Evolutionary conservation across 2,113 vertebrate genomes (phyloP).

Genomic region (Pollachius pollachius): DNA sequence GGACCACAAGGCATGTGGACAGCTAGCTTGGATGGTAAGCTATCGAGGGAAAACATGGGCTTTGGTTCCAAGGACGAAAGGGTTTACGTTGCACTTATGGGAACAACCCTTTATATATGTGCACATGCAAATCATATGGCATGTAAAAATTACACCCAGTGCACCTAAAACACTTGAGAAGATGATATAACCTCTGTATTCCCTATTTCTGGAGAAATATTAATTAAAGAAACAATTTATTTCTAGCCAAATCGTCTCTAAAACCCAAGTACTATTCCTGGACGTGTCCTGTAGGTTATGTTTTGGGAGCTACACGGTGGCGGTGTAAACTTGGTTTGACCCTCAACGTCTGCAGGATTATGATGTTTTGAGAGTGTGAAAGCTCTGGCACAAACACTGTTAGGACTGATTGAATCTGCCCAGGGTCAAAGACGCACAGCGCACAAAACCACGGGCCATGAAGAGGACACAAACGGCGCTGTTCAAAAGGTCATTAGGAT

Average conservation of each 20-base stretch:
- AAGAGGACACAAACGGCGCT: constrained; percentile 35
- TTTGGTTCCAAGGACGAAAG: background rate
- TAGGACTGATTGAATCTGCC: constrained; percentile 31
- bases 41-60: too few species aligned
- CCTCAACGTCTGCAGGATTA: constrained; percentile 20
- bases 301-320: too few species aligned
- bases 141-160: too few species aligned
- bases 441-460: background rate
- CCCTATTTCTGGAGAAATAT: too few species aligned
- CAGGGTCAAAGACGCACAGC: constrained; percentile 22
- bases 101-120: too few species aligned
- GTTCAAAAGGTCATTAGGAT: constrained; percentile 18
- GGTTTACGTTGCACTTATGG: background rate
- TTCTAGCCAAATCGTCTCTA: too few species aligned
- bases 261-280: too few species aligned
- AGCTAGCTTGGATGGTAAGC: background rate
- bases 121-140: too few species aligned
- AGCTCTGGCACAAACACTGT: constrained; percentile 26
- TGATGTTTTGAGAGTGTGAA: constrained; percentile 31
- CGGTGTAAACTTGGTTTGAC: constrained; percentile 44
- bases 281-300: too few species aligned
- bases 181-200: too few species aligned
- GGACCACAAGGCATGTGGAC: background rate
- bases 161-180: too few species aligned
- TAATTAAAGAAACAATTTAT: too few species aligned